Evolutionary conservation across 2,113 vertebrate species (phyloP), one percentile per base, ranked within the genome.

Genomic region (Ctenodactylus gundi): DNA sequence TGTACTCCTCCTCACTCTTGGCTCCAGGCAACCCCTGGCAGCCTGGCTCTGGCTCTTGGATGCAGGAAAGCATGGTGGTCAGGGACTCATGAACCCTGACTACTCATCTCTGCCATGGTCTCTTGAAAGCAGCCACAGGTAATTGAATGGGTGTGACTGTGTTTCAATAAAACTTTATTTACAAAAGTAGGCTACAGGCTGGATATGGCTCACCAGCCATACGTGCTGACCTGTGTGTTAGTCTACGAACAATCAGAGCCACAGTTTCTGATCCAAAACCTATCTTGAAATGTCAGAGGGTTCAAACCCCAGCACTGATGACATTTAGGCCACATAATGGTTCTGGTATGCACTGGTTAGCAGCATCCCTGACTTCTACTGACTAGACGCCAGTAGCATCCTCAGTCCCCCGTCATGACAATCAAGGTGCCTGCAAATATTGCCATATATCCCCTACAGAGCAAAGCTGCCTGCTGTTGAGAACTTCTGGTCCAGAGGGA

Each of bases 131-230:
- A 78, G 51, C 51, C 18, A 4, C 2, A 57, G 36, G 27, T 39
- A 46, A 64, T 44, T 10, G 67, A 93, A 51, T 27, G 60, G 62
- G 36, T 0, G 1, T 77, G 70, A 34, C 46, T 94, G n/a, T 75
- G 53, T 93, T 72, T 75, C 53, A 64, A 64, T 64, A 83, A 83
- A 95, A 84, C 82, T 88, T 90, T 77, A 93, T 44, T 91, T 85
- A 60, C 60, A 77, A 88, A 84, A 90, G 55, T 46, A 94, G 46
- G n/a, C 3, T 17, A 27, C 41, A 15, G 46, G 21, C 58, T 7
- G 17, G 21, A 17, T 36, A 70, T 58, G 9, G n/a, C 36, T 72
- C 55, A 49, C 1, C 49, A 53, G 58, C 58, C 4, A 1, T 1
- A 80, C 25, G 58, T 87, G 51, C 31, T 58, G 31, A 82, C 8